phyloP scores from a whole-genome alignment of 2,888 invertebrate genomes.

The Ophonus ardosiacus region DNA sequence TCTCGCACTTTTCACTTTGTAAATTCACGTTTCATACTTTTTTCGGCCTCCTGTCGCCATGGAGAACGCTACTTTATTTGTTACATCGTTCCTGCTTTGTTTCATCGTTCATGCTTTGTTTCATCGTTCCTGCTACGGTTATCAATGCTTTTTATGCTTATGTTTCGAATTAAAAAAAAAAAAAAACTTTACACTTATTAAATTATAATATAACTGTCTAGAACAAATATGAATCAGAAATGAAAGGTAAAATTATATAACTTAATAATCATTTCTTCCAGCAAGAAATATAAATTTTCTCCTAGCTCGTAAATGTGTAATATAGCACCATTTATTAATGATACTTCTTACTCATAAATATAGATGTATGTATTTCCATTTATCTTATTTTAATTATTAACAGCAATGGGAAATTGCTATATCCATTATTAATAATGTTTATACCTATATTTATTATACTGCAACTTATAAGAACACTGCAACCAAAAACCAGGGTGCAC shows the following conservation, averaged over 20 bases:
- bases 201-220: background rate
- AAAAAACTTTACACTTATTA: no score
- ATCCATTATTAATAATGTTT: slow-evolving; percentile 7
- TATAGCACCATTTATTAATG: background rate
- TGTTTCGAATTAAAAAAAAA: no score
- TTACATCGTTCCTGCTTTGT: no score
- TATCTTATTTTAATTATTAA: background rate
- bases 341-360: background rate
- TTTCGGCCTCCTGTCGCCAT: no score
- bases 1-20: no score
- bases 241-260: background rate
- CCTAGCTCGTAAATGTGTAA: background rate
- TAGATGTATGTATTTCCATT: background rate
- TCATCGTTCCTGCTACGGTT: no score
- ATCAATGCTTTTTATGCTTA: no score
- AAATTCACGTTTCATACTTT: no score
- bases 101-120: no score
- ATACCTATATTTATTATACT: slow-evolving; percentile 17
- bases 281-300: background rate
- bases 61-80: no score
- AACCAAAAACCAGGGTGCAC: slow-evolving; percentile 13
- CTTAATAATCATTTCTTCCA: background rate
- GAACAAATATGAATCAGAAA: background rate
- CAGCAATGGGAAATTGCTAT: background rate
- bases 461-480: slow-evolving; percentile 3